A percentile compares a stretch with the other conserved stretches of the same genome.
Evolutionary conservation across 2,888 invertebrate genomes (phyloP).

Genomic region (Drosophila prostipennis): DNA sequence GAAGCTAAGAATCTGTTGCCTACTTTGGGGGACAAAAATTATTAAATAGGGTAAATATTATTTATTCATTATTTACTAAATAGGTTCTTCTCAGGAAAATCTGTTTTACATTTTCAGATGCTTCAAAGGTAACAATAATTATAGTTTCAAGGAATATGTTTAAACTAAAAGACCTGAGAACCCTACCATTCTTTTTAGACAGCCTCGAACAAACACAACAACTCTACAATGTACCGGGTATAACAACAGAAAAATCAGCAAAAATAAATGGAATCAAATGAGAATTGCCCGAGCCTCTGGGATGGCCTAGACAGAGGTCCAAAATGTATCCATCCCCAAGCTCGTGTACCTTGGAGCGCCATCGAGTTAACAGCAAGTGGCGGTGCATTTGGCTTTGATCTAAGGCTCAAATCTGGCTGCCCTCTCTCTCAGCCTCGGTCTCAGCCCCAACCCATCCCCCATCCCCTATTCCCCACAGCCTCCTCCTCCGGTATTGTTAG

Average conservation of each 20-base stretch:
- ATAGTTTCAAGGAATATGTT: too few relatives aligned
- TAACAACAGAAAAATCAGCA: conserved; percentile 23
- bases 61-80: too few relatives aligned
- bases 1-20: too few relatives aligned
- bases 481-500: conserved; percentile 24
- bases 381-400: conserved; percentile 76
- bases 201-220: neutral
- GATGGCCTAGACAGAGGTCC: conserved; percentile 64
- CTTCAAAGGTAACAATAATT: too few relatives aligned
- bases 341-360: conserved; percentile 74
- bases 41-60: too few relatives aligned
- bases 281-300: conserved; percentile 50
- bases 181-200: neutral
- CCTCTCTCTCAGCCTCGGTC: conserved; percentile 34
- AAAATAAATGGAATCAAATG: conserved; percentile 50
- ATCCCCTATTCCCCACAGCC: neutral
- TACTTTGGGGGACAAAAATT: neutral
- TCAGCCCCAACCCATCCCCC: too few relatives aligned
- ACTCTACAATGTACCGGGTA: conserved; percentile 4
- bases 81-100: too few relatives aligned
- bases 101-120: too few relatives aligned
- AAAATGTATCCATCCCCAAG: conserved; percentile 51
- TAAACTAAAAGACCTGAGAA: too few relatives aligned
- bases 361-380: conserved; percentile 76
- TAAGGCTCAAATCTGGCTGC: conserved; percentile 73